These are phyloP conservation scores for Prochilodus magdalenae DNA, from an alignment of 2,113 vertebrate species.

Conservation along the genomic window DNA sequence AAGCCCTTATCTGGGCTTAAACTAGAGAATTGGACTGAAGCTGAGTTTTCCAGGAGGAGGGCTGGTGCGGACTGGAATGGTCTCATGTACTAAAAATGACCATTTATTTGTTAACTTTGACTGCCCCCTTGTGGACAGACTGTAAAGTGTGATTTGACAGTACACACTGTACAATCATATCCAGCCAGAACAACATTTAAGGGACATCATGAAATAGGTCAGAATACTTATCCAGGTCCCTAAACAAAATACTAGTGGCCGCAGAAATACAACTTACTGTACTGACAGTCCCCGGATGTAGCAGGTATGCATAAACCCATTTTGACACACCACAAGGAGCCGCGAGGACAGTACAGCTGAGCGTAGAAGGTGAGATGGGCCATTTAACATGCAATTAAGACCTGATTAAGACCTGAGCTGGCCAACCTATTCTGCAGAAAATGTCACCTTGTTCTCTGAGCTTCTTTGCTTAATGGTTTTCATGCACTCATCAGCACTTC, in stretches of 20 bases:
- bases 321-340: not conserved
- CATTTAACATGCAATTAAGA: slow-evolving; percentile 72
- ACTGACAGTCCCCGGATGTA: not conserved
- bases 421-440: slow-evolving; percentile 43
- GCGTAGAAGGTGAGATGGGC: slow-evolving; percentile 64
- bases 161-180: not conserved
- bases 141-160: not conserved
- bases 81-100: not conserved
- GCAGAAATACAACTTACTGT: not conserved
- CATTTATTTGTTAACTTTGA: slow-evolving; percentile 12
- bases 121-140: slow-evolving; percentile 43
- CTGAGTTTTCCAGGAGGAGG: too few relatives aligned
- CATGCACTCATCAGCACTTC: not conserved
- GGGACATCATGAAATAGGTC: not conserved
- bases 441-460: slow-evolving; percentile 70
- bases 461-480: not conserved
- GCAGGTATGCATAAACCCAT: too few relatives aligned
- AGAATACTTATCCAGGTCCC: not conserved
- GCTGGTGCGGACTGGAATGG: not conserved
- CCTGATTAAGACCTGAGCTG: slow-evolving; percentile 66
- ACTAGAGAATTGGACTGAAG: too few relatives aligned
- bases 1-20: not conserved
- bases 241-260: not conserved
- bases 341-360: slow-evolving; percentile 36
- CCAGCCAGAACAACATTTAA: not conserved